phyloP scores from a whole-genome alignment of 1,140 invertebrate species.

The Hetaerina americana region DNA sequence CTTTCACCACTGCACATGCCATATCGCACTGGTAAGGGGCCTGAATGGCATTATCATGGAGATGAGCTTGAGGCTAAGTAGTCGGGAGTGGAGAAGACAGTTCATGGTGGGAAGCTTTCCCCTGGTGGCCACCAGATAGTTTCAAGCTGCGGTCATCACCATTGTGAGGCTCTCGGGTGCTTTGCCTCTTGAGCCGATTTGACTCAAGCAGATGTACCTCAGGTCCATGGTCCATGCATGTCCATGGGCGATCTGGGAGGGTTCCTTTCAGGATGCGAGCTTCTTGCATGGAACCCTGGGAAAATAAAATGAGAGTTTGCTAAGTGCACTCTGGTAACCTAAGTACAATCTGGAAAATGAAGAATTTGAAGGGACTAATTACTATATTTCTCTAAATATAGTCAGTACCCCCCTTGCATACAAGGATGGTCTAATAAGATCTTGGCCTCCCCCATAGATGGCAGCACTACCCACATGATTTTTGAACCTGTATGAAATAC shows the following conservation, averaged over 20 bases:
- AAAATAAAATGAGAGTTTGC: neutral
- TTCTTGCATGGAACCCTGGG: neutral
- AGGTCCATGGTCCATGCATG: neutral
- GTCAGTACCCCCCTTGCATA: neutral
- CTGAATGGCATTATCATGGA: too few species aligned
- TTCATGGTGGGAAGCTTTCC: too few species aligned
- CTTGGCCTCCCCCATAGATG: neutral
- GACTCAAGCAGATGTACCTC: too few species aligned
- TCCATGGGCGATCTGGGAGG: neutral
- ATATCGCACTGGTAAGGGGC: too few species aligned
- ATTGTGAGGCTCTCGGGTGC: neutral
- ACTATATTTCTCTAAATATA: neutral
- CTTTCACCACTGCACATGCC: too few species aligned
- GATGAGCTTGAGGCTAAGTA: neutral
- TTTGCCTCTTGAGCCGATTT: neutral
- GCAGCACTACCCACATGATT: neutral
- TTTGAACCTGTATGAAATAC: neutral
- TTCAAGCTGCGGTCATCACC: too few species aligned
- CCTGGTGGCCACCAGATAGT: too few species aligned
- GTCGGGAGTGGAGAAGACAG: neutral
- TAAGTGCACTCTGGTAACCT: too few species aligned
- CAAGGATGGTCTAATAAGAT: neutral
- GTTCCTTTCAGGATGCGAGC: neutral
- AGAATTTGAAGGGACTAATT: neutral
- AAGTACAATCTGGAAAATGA: neutral